Evolutionary conservation across 2,113 vertebrate genomes (phyloP).

Genomic region (Pteruthius melanotis): DNA sequence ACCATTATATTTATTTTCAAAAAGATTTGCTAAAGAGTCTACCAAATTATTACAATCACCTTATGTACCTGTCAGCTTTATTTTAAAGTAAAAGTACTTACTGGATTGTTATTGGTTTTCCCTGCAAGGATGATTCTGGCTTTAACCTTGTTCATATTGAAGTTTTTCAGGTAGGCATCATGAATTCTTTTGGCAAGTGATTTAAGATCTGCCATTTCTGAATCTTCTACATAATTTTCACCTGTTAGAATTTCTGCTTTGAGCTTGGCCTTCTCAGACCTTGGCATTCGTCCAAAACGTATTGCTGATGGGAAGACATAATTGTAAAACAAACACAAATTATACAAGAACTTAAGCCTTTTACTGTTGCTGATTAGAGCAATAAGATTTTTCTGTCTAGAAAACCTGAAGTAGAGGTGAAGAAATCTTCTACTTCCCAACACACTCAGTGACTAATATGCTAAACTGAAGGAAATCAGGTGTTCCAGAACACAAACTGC

Average conservation of each 20-base stretch:
- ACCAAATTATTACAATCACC: not conserved
- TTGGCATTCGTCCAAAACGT: constrained; percentile 96
- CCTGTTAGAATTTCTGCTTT: constrained; percentile 92
- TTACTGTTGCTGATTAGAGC: not conserved
- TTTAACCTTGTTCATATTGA: constrained; percentile 98
- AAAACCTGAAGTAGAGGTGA: not conserved
- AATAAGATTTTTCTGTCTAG: not conserved
- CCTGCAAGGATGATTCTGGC: constrained; percentile 92
- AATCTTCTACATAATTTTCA: constrained; percentile 81
- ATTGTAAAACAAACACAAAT: not conserved
- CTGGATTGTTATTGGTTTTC: constrained; percentile 88
- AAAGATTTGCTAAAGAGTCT: not conserved
- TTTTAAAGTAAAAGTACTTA: constrained; percentile 69
- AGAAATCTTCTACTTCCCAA: not conserved
- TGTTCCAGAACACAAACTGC: not conserved
- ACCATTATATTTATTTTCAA: not conserved
- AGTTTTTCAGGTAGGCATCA: constrained; percentile 96
- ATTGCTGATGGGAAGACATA: constrained; percentile 79
- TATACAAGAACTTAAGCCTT: not conserved
- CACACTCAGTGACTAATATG: not conserved
- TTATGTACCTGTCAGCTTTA: not conserved
- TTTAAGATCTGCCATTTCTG: constrained; percentile 87
- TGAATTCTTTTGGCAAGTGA: constrained; percentile 91
- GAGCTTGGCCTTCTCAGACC: constrained; percentile 94
- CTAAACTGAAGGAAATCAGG: not conserved